These are phyloP conservation scores for Hippocampus barbouri DNA, from an alignment of 2,113 vertebrate genomes.

Conservation along the genomic window DNA sequence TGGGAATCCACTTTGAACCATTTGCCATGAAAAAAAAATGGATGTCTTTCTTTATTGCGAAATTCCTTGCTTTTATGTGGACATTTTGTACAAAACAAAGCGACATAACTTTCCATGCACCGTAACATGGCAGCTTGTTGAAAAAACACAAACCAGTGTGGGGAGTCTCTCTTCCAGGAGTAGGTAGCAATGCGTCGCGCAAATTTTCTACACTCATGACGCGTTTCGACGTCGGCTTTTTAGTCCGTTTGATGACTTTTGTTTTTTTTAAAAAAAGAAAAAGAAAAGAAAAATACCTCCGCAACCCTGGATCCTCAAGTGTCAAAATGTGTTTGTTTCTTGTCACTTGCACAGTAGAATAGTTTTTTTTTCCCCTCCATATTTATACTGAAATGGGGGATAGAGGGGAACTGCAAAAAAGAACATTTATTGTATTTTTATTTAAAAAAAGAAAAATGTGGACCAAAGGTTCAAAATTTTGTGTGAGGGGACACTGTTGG, in stretches of 20 bases:
- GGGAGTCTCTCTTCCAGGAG: constrained; percentile 37
- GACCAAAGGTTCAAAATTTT: constrained; percentile 68
- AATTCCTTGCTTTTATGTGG: neutral
- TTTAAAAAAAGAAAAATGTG: constrained; percentile 45
- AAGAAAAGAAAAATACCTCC: constrained; percentile 46
- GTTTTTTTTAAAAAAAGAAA: constrained; percentile 59
- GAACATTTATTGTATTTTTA: constrained; percentile 77
- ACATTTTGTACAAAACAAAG: neutral
- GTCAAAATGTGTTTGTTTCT: constrained; percentile 62
- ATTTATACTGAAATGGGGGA: constrained; percentile 67
- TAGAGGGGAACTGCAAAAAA: constrained; percentile 62
- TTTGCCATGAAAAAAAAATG: no score
- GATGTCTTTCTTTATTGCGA: no score
- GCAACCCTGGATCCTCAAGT: constrained; percentile 41
- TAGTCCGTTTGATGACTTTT: constrained; percentile 52
- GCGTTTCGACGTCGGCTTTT: constrained; percentile 36
- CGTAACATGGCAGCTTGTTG: constrained; percentile 58
- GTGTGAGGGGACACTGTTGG: constrained; percentile 40
- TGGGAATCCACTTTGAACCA: no score
- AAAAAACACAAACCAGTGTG: constrained; percentile 31
- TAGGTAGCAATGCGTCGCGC: constrained; percentile 44
- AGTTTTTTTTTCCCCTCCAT: constrained; percentile 69
- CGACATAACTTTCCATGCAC: constrained; percentile 23
- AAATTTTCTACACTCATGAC: constrained; percentile 31
- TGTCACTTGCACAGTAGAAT: constrained; percentile 72